Evolutionary conservation across 2,888 invertebrate species (phyloP).

Genomic region (Cephus pygmeus): DNA sequence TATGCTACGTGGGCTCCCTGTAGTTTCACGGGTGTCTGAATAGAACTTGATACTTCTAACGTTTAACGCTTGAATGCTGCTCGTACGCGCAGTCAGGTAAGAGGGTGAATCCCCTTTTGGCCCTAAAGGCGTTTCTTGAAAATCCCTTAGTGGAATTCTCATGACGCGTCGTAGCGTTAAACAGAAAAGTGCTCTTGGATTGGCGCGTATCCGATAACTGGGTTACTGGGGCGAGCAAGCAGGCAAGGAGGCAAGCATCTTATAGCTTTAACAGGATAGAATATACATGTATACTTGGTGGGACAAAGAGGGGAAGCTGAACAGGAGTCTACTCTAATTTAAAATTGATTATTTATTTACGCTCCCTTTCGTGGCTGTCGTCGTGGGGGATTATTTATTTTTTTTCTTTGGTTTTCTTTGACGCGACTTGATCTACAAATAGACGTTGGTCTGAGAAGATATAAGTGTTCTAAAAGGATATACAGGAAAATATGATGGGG

Average conservation of each 20-base stretch:
- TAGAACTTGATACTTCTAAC: neutral
- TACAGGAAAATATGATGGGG: neutral
- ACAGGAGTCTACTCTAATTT: neutral
- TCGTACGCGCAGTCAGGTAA: neutral
- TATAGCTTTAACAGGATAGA: conserved; percentile 26
- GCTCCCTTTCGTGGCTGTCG: neutral
- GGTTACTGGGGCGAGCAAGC: conserved; percentile 38
- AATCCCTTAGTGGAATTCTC: neutral
- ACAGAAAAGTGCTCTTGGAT: conserved; percentile 23
- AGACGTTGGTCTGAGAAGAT: neutral
- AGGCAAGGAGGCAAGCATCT: conserved; percentile 26
- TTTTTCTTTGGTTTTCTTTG: neutral
- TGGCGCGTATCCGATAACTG: conserved; percentile 32
- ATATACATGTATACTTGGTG: neutral
- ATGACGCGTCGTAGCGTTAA: neutral
- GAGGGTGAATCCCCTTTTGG: neutral
- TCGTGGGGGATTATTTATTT: neutral
- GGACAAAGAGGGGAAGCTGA: neutral
- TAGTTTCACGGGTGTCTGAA: neutral
- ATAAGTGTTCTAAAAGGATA: neutral
- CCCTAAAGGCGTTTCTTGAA: neutral
- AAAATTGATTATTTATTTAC: neutral
- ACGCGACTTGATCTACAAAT: neutral
- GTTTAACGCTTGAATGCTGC: neutral
- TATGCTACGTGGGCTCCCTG: neutral